These are phyloP conservation scores for Sus cebifrons DNA, from an alignment of 2,797 vertebrate genomes.

Conservation along the genomic window DNA sequence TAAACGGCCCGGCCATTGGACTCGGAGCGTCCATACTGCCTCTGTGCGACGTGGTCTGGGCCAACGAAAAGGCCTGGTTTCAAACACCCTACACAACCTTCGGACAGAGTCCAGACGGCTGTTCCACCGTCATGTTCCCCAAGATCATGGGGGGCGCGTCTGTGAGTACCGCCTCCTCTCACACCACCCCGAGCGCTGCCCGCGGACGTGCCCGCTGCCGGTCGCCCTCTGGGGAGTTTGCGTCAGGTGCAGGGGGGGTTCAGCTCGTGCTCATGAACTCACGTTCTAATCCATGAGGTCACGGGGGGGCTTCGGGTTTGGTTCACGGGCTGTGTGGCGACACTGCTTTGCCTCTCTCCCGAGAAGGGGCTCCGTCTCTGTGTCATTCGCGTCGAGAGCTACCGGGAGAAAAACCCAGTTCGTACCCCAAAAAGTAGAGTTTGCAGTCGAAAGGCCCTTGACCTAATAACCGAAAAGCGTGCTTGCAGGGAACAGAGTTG, in stretches of 20 bases:
- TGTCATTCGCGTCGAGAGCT: not conserved
- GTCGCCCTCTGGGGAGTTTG: not conserved
- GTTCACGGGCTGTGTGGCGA: not conserved
- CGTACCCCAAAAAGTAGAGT: not conserved
- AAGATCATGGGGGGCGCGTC: conserved; percentile 98
- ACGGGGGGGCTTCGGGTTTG: not conserved
- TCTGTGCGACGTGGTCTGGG: conserved; percentile 99
- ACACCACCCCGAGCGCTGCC: too few species aligned
- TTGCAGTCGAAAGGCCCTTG: not conserved
- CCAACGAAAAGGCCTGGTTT: conserved; percentile 99
- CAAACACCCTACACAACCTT: conserved; percentile 97
- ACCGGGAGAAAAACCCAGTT: not conserved
- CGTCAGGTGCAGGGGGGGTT: not conserved
- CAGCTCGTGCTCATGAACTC: not conserved
- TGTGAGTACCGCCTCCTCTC: conserved; percentile 91
- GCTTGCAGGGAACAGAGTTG: not conserved
- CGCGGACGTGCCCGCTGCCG: too few species aligned
- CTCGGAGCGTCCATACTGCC: conserved; percentile 97
- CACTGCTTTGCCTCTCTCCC: not conserved
- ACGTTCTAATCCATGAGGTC: not conserved
- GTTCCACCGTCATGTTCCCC: conserved; percentile 97
- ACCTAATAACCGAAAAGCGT: not conserved
- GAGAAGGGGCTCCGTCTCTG: not conserved
- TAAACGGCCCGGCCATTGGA: conserved; percentile 97
- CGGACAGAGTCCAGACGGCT: conserved; percentile 98